Conservation (phyloP, 2,888 invertebrate species). For the Sphaeridia pumilis region DNA sequence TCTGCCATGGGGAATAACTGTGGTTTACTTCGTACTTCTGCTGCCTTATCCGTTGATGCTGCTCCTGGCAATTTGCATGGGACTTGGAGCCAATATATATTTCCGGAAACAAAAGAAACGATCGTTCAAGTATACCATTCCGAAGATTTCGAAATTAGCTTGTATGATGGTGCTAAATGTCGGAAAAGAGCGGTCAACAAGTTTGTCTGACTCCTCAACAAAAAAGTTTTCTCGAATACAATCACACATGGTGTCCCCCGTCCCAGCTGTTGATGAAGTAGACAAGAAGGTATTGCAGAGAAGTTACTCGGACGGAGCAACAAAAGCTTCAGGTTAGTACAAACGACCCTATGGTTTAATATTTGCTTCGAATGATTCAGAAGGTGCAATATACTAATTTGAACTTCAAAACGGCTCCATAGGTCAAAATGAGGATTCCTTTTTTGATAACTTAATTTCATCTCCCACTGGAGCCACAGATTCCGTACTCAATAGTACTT, state of each 20-base stretch:
- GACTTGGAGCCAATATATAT: conserved; percentile 22
- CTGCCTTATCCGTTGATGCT: conserved; percentile 27
- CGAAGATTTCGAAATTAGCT: conserved; percentile 23
- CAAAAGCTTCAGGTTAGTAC: no score
- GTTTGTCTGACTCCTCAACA: background rate
- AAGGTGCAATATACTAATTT: no score
- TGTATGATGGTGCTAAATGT: conserved; percentile 24
- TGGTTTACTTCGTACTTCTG: conserved; percentile 19
- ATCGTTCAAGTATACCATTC: conserved; percentile 16
- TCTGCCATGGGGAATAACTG: conserved; percentile 22
- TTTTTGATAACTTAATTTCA: no score
- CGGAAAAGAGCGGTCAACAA: no score
- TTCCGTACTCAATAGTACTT: no score
- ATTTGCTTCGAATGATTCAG: no score
- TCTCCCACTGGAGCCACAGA: no score
- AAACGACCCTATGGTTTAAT: no score
- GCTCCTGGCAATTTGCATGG: conserved; percentile 16
- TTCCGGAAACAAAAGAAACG: conserved; percentile 16
- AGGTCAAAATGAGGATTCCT: no score
- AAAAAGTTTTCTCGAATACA: background rate
- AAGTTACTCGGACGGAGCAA: conserved; percentile 11
- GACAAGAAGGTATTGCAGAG: conserved; percentile 1
- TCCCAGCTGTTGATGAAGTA: background rate
- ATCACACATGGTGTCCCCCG: background rate
- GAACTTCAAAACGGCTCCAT: no score